Base-by-base conservation (phyloP, 2,888 invertebrate genomes). In the Agrotis exclamationis region DNA sequence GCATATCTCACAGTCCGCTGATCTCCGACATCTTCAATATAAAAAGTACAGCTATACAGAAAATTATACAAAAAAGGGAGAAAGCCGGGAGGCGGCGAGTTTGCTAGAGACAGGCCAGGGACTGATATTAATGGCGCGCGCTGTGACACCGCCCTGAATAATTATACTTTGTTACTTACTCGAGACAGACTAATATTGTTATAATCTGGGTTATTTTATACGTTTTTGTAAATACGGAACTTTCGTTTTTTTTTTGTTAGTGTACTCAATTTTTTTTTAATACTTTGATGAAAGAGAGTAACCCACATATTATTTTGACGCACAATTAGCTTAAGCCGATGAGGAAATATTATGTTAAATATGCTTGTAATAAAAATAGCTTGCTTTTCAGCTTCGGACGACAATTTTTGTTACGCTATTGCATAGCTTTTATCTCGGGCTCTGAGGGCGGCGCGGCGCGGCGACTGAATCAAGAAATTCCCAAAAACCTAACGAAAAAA, bases 41-140 rank as follows among this genome's bases (percentile, higher is more conserved):
- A 76, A 65, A 64, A 62, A 58, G 33, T 53, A 24, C n/a, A 48
- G 24, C 44, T 44, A 57, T 50, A 28, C n/a, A 73, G 64, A 65
- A 54, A 68, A 68, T 74, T 64, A 68, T 68, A 74, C 79, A 74
- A 77, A 77, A 76, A 74, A 63, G 57, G 39, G 33, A 72, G 39
- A 22, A 72, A 65, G 60, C 54, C 54, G 28, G 22, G 53, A 47
- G 74, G 73, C 64, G 74, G 67, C 64, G 72, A 73, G 64, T 76
- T 78, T 68, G 74, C 63, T 20, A 48, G 50, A 56, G 76, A 75
- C 72, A 76, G 79, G 60, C 72, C 79, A 68, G 57, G 51, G 77
- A 79, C 77, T 79, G 18, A 84, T 87, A 86, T 86, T 86, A 88
- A 88, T 87, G 89, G 86, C 80, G 84, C 86, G 82, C 85, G 83